These are phyloP conservation scores for Drosophila quinaria DNA, from an alignment of 2,888 invertebrate genomes.

Conservation along the genomic window DNA sequence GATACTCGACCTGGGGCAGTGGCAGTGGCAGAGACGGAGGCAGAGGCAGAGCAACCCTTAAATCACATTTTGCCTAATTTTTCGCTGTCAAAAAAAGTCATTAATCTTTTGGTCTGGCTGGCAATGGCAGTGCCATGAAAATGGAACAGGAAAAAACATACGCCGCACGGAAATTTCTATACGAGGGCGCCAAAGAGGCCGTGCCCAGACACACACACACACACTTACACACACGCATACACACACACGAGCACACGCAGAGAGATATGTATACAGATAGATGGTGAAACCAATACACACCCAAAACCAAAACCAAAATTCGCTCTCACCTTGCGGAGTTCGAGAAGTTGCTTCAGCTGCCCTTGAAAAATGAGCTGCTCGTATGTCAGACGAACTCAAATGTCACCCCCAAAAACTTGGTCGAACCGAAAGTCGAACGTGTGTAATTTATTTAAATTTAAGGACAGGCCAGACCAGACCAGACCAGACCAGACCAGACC, in stretches of 20 bases:
- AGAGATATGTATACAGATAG: conserved; percentile 18
- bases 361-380: conserved; percentile 78
- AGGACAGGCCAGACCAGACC: conserved; percentile 31
- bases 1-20: neutral
- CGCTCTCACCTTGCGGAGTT: conserved; percentile 62
- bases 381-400: conserved; percentile 70
- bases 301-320: conserved; percentile 42
- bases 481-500: neutral
- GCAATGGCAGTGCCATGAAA: conserved; percentile 64
- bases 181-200: conserved; percentile 59
- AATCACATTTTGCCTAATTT: conserved; percentile 84
- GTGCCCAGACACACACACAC: conserved; percentile 40
- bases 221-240: conserved; percentile 30
- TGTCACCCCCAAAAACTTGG: conserved; percentile 67
- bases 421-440: conserved; percentile 75
- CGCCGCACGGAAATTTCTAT: conserved; percentile 76
- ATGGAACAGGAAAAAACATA: conserved; percentile 75
- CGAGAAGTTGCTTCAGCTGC: conserved; percentile 61
- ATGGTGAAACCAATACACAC: conserved; percentile 19
- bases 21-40: conserved; percentile 6
- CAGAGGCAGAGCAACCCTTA: conserved; percentile 69
- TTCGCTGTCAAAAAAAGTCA: conserved; percentile 84
- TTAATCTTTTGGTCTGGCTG: conserved; percentile 80
- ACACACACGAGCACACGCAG: conserved; percentile 33
- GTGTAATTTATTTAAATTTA: conserved; percentile 79